phyloP scores from a whole-genome alignment of 2,113 vertebrate species.

The Chaetura pelagica region DNA sequence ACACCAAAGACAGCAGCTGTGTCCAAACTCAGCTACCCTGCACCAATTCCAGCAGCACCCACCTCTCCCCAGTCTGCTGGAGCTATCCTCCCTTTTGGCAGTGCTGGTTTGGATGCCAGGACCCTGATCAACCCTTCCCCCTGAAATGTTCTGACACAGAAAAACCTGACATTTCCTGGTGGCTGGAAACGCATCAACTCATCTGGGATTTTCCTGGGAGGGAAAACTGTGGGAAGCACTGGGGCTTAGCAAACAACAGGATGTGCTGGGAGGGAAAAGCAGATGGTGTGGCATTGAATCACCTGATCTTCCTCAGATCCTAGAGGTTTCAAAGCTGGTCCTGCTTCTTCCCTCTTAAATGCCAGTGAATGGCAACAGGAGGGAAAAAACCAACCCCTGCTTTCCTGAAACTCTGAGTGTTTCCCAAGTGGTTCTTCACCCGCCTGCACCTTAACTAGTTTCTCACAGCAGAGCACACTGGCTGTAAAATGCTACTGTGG shows the following conservation, averaged over 20 bases:
- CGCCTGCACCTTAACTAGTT: conserved; percentile 21
- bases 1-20: neutral
- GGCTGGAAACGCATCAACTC: neutral
- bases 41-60: neutral
- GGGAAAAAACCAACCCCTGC: neutral
- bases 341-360: neutral
- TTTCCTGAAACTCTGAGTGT: neutral
- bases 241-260: neutral
- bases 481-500: neutral
- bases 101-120: neutral
- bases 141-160: neutral
- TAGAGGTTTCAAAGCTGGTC: neutral
- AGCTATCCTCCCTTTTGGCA: neutral
- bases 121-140: neutral
- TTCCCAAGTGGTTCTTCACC: conserved; percentile 17
- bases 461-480: neutral
- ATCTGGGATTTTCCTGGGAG: neutral
- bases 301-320: neutral
- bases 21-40: neutral
- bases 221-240: neutral
- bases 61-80: neutral
- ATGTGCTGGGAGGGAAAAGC: neutral
- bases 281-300: neutral
- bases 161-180: neutral
- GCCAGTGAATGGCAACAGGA: neutral